These are phyloP conservation scores for Gallinago stenura DNA, from an alignment of 2,797 vertebrate species.

Conservation along the genomic window DNA sequence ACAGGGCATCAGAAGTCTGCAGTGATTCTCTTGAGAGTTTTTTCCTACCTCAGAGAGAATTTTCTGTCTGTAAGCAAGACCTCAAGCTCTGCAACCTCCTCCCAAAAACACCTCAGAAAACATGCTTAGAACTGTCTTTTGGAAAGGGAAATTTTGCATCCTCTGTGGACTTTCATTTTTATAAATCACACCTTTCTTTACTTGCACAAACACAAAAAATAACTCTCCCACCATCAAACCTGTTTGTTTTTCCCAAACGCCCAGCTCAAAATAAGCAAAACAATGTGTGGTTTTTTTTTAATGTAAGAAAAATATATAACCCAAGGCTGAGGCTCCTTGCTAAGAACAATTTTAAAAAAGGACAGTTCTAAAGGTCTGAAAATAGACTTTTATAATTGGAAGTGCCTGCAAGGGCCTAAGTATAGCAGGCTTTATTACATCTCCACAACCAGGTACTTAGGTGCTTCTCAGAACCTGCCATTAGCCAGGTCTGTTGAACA, in stretches of 20 bases:
- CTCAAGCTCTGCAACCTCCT: not conserved
- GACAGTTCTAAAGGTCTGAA: slow-evolving; percentile 71
- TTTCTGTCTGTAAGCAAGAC: not conserved
- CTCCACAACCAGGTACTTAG: slow-evolving; percentile 80
- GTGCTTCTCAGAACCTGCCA: slow-evolving; percentile 81
- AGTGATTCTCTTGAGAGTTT: not conserved
- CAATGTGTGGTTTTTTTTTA: not conserved
- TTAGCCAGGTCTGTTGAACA: slow-evolving; percentile 73
- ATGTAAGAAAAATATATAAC: slow-evolving; percentile 7
- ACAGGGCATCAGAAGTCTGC: not conserved
- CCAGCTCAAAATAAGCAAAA: slow-evolving; percentile 52
- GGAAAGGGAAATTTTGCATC: not conserved
- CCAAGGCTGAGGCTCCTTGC: slow-evolving; percentile 21
- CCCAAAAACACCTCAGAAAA: not conserved
- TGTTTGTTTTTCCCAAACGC: not conserved
- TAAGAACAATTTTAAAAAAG: slow-evolving; percentile 68
- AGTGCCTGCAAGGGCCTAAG: slow-evolving; percentile 74
- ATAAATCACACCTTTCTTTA: slow-evolving; percentile 38
- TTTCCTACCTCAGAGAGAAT: not conserved
- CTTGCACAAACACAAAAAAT: slow-evolving; percentile 32
- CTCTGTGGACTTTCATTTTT: slow-evolving; percentile 19
- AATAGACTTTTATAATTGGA: slow-evolving; percentile 81
- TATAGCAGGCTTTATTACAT: slow-evolving; percentile 76
- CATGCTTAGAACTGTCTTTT: not conserved
- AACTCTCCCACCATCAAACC: slow-evolving; percentile 15